Evolutionary conservation across 2,888 invertebrate genomes (phyloP), one percentile per base, ranked within the genome.

Genomic region (Elegia similella): DNA sequence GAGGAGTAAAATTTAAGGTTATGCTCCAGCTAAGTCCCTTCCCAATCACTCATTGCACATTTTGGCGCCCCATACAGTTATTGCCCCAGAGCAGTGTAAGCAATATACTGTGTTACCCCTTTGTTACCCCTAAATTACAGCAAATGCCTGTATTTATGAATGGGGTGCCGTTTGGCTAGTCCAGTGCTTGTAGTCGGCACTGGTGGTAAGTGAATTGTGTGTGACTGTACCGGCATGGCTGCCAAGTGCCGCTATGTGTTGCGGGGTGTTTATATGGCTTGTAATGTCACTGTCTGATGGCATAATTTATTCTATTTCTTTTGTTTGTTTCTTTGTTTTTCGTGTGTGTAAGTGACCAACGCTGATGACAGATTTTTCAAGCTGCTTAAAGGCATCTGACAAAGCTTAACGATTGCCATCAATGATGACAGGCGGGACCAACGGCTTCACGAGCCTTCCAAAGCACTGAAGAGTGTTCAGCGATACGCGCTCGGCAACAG

Each of bases 81-180:
- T 23, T 23, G 23, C 23, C 23, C 23, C 5, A 5, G 23, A 23
- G 2, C 5, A 23, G 23, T 23, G 5, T 23, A 3, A 80, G 80
- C 76, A 80, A 83, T 84, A 84, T 82, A 69, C 55, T n/a, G n/a
- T n/a, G n/a, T n/a, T n/a, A n/a, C n/a, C 62, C 67, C 77, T 77
- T 77, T 77, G 80, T 79, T 70, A 65, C 72, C 63, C 70, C 72
- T 73, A 75, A 78, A 79, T 78, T 79, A 80, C 76, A 68, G 64
- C 59, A 65, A 70, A 69, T 55, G 59, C 63, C 54, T 61, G 56
- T 64, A 62, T 54, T 64, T 64, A 64, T 64, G 57, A 59, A 62
- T 64, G 62, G 59, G 60, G 58, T 60, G 60, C 50, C 58, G 56
- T 59, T 60, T 59, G 62, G 60, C 57, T 55, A 38, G 55, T 55